phyloP scores from a whole-genome alignment of 1,140 invertebrate species.

The Geopemphigus sp. region DNA sequence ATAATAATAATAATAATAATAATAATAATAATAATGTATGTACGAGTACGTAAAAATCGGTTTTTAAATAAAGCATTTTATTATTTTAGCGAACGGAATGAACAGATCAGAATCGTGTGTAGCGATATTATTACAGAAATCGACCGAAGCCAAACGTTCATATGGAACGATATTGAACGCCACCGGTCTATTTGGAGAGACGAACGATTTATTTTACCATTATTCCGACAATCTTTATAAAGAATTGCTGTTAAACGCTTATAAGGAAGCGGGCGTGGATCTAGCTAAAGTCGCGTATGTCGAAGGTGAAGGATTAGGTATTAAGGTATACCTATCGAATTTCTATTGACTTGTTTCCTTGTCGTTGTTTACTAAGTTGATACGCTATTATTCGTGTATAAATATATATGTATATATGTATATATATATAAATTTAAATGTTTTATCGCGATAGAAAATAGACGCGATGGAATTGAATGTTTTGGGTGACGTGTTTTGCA shows the following conservation, averaged over 20 bases:
- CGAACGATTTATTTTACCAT: constrained; percentile 54
- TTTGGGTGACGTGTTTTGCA: constrained; percentile 51
- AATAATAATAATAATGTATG: no score
- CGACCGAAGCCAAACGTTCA: constrained; percentile 59
- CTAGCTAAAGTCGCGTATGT: constrained; percentile 57
- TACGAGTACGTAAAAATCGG: no score
- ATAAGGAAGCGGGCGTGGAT: constrained; percentile 56
- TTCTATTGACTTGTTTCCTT: not conserved
- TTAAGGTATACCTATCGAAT: constrained; percentile 51
- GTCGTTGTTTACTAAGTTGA: not conserved
- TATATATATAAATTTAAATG: no score
- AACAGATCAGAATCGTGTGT: constrained; percentile 64
- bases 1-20: no score
- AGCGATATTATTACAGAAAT: constrained; percentile 63
- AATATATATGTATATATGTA: not conserved
- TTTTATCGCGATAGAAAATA: constrained; percentile 43
- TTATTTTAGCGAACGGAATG: constrained; percentile 62
- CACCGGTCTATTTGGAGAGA: constrained; percentile 63
- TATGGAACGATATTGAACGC: constrained; percentile 63
- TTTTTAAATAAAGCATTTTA: no score
- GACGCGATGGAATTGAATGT: constrained; percentile 52
- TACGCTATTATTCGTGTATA: no score
- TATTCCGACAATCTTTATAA: constrained; percentile 16
- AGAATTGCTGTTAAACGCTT: constrained; percentile 22
- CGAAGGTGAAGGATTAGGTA: constrained; percentile 54